Percentiles rank a stretch among this genome's conserved stretches.
These are phyloP conservation scores for Hydrozoanthus tunicans DNA, from an alignment of 64 coral and sea anemone genomes.

Conservation along the genomic window DNA sequence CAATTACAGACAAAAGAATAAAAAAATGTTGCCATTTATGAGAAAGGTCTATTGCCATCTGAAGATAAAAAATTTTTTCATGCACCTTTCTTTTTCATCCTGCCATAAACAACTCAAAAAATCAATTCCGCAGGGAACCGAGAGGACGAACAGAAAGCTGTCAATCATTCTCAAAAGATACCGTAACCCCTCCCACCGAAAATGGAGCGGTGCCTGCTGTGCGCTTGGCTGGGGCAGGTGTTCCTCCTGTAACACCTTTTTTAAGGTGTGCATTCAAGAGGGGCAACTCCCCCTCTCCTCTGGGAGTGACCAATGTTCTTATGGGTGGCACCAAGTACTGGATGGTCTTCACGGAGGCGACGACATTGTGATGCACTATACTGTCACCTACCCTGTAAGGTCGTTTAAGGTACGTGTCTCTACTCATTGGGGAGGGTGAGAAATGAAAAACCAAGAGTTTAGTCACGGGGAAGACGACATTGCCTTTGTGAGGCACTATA, in stretches of 20 bases:
- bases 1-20: too few species aligned
- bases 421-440: not conserved
- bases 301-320: not conserved
- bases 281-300: not conserved
- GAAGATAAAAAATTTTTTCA: too few species aligned
- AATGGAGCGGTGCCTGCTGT: constrained; percentile 40
- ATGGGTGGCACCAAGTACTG: constrained; percentile 20
- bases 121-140: not conserved
- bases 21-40: too few species aligned
- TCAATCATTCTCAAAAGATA: constrained; percentile 31
- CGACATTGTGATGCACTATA: constrained; percentile 40
- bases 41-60: too few species aligned
- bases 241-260: constrained; percentile 16
- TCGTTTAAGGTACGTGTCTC: constrained; percentile 16
- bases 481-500: not conserved
- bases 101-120: not conserved
- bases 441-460: not conserved
- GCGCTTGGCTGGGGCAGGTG: constrained; percentile 26
- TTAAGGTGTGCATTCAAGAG: constrained; percentile 48
- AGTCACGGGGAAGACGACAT: not conserved
- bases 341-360: constrained; percentile 17
- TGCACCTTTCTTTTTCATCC: not conserved
- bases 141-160: constrained; percentile 1
- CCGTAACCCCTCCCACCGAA: constrained; percentile 42
- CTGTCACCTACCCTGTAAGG: constrained; percentile 23